Evolutionary conservation across 2,113 vertebrate species (phyloP).

Genomic region (Calonectris borealis): DNA sequence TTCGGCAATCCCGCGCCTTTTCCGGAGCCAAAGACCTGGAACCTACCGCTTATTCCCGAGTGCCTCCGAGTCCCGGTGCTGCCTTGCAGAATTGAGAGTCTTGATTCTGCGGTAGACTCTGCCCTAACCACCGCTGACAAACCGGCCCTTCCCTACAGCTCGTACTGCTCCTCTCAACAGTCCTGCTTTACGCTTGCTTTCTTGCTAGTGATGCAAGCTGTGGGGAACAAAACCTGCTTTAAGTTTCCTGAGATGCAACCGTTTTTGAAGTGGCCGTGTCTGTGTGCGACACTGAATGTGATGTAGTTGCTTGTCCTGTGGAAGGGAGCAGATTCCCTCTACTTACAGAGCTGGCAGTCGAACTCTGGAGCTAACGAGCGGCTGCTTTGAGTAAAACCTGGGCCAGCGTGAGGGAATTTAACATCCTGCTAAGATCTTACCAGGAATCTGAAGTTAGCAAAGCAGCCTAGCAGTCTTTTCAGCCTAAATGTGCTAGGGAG

Average conservation of each 20-base stretch:
- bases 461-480: not conserved
- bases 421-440: not conserved
- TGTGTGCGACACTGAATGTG: conserved; percentile 11
- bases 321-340: not conserved
- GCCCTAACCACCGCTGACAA: conserved; percentile 15
- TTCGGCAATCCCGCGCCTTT: not conserved
- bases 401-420: not conserved
- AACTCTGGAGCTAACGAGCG: not conserved
- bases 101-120: not conserved
- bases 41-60: not conserved
- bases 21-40: conserved; percentile 34
- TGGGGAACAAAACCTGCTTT: conserved; percentile 6
- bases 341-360: not conserved
- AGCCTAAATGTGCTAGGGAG: not conserved
- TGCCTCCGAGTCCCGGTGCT: not conserved
- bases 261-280: conserved; percentile 56
- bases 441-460: not conserved
- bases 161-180: not conserved
- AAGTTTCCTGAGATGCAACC: conserved; percentile 31
- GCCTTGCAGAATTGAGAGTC: not conserved
- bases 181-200: conserved; percentile 1
- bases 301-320: not conserved
- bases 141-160: not conserved
- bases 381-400: not conserved
- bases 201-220: not conserved